Percentiles rank a stretch among this genome's conserved stretches.
Evolutionary conservation across 2,113 vertebrate genomes (phyloP).

Genomic region (Oostethus manadensis): DNA sequence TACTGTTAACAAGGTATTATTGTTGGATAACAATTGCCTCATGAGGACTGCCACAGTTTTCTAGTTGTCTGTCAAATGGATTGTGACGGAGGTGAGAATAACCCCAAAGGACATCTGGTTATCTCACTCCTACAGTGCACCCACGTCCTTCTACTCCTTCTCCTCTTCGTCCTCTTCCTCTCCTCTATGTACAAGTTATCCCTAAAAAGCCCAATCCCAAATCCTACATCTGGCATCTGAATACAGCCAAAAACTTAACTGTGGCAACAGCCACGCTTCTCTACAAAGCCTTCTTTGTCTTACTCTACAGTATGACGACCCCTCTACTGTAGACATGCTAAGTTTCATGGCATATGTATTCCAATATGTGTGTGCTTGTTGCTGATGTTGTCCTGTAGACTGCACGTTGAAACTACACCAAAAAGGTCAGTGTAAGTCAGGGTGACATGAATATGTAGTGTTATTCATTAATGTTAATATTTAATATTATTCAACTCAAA

Average conservation of each 20-base stretch:
- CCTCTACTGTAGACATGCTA: constrained; percentile 59
- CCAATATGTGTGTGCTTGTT: constrained; percentile 63
- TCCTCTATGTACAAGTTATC: constrained; percentile 31
- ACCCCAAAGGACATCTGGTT: constrained; percentile 51
- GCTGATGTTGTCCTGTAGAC: constrained; percentile 45
- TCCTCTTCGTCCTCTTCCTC: constrained; percentile 3
- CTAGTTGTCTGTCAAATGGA: constrained; percentile 24
- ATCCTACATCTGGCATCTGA: constrained; percentile 62
- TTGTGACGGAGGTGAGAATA: constrained; percentile 51
- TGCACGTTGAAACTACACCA: constrained; percentile 9
- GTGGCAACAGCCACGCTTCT: constrained; percentile 35
- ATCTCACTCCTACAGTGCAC: constrained; percentile 52
- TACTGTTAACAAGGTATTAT: not conserved
- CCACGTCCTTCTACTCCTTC: constrained; percentile 17
- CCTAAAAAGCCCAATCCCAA: constrained; percentile 12
- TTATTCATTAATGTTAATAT: no score
- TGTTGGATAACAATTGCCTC: not conserved
- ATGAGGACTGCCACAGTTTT: not conserved
- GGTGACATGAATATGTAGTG: not conserved
- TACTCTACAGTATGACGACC: constrained; percentile 30
- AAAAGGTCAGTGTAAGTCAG: not conserved
- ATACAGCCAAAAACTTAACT: constrained; percentile 68
- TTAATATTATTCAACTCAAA: not conserved
- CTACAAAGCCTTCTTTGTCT: constrained; percentile 16
- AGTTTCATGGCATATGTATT: constrained; percentile 75